Conservation (phyloP, 2,797 vertebrate species). For the Sebastes vulpes region DNA sequence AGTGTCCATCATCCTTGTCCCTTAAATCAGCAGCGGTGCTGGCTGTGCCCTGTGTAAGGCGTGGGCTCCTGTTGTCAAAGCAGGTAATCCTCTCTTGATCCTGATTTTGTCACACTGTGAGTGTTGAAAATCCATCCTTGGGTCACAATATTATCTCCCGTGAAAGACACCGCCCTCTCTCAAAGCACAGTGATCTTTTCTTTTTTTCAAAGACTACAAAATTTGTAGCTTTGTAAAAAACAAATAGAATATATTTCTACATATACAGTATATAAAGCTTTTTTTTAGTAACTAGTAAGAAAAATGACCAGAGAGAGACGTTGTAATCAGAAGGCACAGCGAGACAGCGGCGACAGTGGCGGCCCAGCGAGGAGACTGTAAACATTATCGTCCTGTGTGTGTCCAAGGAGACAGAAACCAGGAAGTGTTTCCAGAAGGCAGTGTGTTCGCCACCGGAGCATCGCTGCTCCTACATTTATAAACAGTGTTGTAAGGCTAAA, state of each 20-base stretch:
- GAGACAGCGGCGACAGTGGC: conserved; percentile 70
- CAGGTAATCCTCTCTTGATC: conserved; percentile 34
- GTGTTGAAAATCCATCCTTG: conserved; percentile 12
- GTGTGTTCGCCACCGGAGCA: conserved; percentile 43
- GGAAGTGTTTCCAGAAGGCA: conserved; percentile 63
- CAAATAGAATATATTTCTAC: conserved; percentile 68
- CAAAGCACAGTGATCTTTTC: conserved; percentile 32
- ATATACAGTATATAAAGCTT: conserved; percentile 64
- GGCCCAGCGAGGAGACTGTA: conserved; percentile 73
- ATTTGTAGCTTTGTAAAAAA: conserved; percentile 66
- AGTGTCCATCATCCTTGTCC: not conserved
- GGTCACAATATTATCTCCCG: conserved; percentile 16
- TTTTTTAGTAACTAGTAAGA: conserved; percentile 63
- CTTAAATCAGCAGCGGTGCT: conserved; percentile 4
- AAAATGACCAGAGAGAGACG: conserved; percentile 64
- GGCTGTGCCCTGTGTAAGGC: conserved; percentile 25
- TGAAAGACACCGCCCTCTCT: conserved; percentile 1
- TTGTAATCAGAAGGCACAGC: conserved; percentile 82
- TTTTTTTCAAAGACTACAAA: conserved; percentile 27
- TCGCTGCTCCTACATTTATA: conserved; percentile 13
- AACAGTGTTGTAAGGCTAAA: conserved; percentile 60
- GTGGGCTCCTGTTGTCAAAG: conserved; percentile 24
- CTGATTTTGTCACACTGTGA: conserved; percentile 26
- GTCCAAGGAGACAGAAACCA: conserved; percentile 20
- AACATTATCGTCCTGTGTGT: conserved; percentile 66